Conservation (phyloP, 2,113 vertebrate genomes). For the Mustelus asterias region DNA sequence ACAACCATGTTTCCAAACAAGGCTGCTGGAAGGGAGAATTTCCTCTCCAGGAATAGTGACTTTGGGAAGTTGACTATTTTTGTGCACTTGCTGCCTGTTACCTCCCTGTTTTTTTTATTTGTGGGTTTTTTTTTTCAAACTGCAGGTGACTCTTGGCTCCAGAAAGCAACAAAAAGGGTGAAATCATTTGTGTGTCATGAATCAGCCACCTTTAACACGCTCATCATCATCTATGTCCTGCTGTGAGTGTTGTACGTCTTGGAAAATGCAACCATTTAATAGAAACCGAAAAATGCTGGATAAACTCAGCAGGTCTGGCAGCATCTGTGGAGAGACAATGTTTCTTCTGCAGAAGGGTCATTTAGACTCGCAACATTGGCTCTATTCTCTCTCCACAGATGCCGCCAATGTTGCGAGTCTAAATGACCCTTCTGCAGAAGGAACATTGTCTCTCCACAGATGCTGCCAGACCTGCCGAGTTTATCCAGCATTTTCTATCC, state of each 20-base stretch:
- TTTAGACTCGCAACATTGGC: no score
- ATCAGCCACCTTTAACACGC: constrained; percentile 53
- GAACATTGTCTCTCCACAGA: no score
- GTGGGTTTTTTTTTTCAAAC: background rate
- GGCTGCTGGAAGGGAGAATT: background rate
- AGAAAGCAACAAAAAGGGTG: constrained; percentile 46
- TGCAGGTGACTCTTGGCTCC: constrained; percentile 54
- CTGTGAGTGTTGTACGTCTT: constrained; percentile 59
- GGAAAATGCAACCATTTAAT: background rate
- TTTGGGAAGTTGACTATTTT: background rate
- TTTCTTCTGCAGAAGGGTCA: no score
- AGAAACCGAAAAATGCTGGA: background rate
- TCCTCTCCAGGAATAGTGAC: background rate
- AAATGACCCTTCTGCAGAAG: no score
- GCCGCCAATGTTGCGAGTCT: no score
- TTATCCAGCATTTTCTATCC: no score
- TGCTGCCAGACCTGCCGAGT: no score
- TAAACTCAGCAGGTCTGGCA: no score
- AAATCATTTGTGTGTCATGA: constrained; percentile 50
- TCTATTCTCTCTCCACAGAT: no score
- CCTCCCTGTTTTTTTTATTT: background rate
- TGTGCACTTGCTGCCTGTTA: background rate
- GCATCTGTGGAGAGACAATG: background rate
- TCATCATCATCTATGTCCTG: constrained; percentile 71
- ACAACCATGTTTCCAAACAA: no score